Percentiles rank a stretch among this genome's conserved stretches.
Evolutionary conservation across 2,888 invertebrate species (phyloP).

Genomic region (Piscicola geometra): DNA sequence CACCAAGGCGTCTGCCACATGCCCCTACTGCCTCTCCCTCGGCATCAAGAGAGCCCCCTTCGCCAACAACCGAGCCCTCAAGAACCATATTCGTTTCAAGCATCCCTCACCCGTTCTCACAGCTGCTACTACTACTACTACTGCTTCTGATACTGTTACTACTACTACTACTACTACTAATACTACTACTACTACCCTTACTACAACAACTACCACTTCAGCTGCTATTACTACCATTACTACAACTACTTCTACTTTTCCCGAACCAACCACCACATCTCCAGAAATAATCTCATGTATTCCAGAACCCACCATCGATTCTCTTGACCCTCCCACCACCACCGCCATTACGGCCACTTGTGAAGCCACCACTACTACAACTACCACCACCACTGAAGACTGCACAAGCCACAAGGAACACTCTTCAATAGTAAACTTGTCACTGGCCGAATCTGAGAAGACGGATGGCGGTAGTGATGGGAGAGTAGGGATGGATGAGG

Average conservation of each 20-base stretch:
- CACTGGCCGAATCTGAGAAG: no score
- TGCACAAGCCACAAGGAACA: no score
- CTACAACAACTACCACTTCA: no score
- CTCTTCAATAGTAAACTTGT: no score
- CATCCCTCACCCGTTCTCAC: not conserved
- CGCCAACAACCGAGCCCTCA: not conserved
- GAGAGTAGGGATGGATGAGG: not conserved
- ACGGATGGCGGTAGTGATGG: no score
- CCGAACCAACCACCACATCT: no score
- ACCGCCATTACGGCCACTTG: not conserved
- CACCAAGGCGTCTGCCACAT: not conserved
- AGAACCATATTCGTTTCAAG: conserved; percentile 16
- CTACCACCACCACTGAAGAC: no score
- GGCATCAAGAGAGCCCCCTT: conserved; percentile 28
- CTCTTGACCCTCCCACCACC: no score
- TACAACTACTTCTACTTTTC: no score
- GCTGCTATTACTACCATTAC: no score
- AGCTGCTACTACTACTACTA: not conserved
- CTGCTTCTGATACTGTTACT: not conserved
- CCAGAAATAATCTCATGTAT: no score
- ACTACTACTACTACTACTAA: not conserved
- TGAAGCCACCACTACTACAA: not conserved
- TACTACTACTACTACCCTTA: not conserved
- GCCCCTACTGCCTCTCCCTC: not conserved
- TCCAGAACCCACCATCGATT: no score